Evolutionary conservation across 2,888 invertebrate genomes (phyloP), one percentile per base, ranked within the genome.

Genomic region (Dryococelus australis): DNA sequence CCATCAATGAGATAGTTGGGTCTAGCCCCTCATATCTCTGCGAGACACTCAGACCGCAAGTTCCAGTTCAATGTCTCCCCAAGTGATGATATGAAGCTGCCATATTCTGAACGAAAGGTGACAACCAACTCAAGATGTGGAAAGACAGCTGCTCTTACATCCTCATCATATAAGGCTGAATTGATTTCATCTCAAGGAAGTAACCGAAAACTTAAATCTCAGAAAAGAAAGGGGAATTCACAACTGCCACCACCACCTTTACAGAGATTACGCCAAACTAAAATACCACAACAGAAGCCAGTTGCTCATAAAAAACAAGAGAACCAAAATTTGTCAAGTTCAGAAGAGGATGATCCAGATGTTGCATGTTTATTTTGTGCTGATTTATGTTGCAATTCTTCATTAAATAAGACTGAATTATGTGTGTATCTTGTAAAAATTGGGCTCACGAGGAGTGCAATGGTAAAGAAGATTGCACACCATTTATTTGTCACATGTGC

Each of bases 391-490:
- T 80, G 26, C 16, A 5, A 81, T 13, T 86, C 43, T 4, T 47
- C 47, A 43, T 86, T 80, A 35, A 79, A 43, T n/a, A 10, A 79
- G 26, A 79, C 26, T 79, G 80, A 13, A 47, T 86, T 28, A 4
- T 78, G 65, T 78, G 27, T 35, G 9, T 9, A 10, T 0, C 12
- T 13, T 78, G 86, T 8, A 81, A 20, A 80, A 80, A 43, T 80
- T 80, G 47, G 47, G 86, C 80, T 80, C 86, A 86, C 43, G 80
- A 86, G 43, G 4, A 90, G 91, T 91, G 90, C 91, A 90, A 91
- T 79, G 79, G 79, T 47, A 47, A 47, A 47, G 47, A 47, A 47
- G 47, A 47, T 12, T 9, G 47, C 47, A 47, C 47, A 12, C 47
- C 47, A 47, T 47, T 47, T 47, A 47, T 47, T 47, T 47, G 47